These are phyloP conservation scores for Nephrotoma appendiculata DNA, from an alignment of 2,888 invertebrate species.

Conservation along the genomic window DNA sequence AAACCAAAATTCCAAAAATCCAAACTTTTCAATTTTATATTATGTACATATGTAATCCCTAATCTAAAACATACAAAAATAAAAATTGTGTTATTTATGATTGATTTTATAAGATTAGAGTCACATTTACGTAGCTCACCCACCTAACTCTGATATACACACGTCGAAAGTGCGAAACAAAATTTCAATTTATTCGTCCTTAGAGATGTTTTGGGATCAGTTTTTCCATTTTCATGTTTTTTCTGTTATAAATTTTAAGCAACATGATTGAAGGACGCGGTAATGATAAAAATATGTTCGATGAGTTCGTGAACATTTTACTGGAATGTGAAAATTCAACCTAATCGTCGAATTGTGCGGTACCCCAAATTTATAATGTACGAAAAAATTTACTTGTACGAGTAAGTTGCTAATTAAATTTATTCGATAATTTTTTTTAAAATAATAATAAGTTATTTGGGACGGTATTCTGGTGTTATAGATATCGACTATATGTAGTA, in stretches of 20 bases:
- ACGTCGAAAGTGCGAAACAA: not conserved
- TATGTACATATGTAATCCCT: not conserved
- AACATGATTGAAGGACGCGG: not conserved
- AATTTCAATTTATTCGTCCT: not conserved
- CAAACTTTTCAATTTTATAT: not conserved
- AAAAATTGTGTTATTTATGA: not conserved
- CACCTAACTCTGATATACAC: not conserved
- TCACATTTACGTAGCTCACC: not conserved
- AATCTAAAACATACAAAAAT: not conserved
- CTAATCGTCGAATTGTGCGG: too few relatives aligned
- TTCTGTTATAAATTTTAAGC: not conserved
- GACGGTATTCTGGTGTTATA: too few relatives aligned
- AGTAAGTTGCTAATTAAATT: too few relatives aligned
- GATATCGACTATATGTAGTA: too few relatives aligned
- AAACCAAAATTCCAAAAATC: not conserved
- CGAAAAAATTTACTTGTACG: too few relatives aligned
- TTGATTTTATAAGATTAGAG: not conserved
- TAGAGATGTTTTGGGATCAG: not conserved
- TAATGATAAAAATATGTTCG: not conserved
- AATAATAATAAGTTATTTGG: too few relatives aligned
- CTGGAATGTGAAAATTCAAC: not conserved
- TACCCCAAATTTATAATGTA: too few relatives aligned
- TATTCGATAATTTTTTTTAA: too few relatives aligned
- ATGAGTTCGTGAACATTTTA: not conserved
- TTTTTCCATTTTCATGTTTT: not conserved